Evolutionary conservation across 2,888 invertebrate genomes (phyloP).

Genomic region (Pammene fasciana): DNA sequence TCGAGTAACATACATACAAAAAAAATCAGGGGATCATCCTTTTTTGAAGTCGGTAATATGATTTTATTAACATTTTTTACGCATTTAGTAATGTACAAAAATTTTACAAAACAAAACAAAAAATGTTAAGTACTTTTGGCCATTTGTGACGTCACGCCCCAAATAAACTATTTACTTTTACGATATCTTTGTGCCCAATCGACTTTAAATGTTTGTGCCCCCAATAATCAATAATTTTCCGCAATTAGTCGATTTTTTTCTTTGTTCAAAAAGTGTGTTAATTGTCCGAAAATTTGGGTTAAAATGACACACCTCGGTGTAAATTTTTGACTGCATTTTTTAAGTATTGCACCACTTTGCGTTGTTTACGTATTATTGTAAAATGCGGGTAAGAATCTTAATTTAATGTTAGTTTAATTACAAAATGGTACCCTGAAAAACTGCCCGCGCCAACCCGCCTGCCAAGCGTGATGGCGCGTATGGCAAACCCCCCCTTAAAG

Average conservation of each 20-base stretch:
- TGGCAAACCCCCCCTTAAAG: no score
- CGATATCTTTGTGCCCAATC: constrained; percentile 66
- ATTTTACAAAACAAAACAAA: background rate
- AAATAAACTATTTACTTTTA: constrained; percentile 45
- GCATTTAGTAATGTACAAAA: no score
- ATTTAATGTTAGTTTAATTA: no score
- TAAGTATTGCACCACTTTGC: constrained; percentile 17
- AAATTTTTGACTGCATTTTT: constrained; percentile 2
- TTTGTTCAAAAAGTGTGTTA: constrained; percentile 71
- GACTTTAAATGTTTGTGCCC: constrained; percentile 73
- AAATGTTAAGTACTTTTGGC: constrained; percentile 3
- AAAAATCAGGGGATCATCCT: no score
- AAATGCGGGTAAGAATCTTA: no score
- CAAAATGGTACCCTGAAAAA: no score
- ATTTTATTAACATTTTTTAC: no score
- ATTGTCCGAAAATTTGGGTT: constrained; percentile 67
- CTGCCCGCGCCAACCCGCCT: no score
- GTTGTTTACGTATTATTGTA: no score
- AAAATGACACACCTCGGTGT: constrained; percentile 47
- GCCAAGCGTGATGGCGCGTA: no score
- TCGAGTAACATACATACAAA: no score
- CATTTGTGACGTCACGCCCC: constrained; percentile 32
- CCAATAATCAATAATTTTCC: constrained; percentile 60
- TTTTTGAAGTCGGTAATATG: no score
- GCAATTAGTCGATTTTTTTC: constrained; percentile 63